phyloP scores from a whole-genome alignment of 2,888 invertebrate genomes.

The Drosophila prolongata region DNA sequence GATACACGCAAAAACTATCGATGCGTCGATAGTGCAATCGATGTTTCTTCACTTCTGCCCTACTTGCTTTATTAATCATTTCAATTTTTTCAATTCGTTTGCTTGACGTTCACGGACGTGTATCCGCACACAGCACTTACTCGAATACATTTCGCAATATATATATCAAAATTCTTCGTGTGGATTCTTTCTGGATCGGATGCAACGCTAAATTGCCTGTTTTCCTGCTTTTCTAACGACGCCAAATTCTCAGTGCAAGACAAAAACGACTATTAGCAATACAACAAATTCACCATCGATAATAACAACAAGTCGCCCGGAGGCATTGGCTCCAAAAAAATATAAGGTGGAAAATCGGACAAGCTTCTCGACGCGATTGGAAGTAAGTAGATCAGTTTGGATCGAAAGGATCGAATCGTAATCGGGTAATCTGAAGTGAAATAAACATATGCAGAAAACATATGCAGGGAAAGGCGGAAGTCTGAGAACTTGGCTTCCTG shows the following conservation, averaged over 20 bases:
- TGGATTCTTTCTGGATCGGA: conserved; percentile 57
- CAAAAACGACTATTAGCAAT: conserved; percentile 16
- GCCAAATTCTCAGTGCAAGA: conserved; percentile 73
- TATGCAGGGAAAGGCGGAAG: conserved; percentile 64
- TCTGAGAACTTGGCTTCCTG: conserved; percentile 52
- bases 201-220: conserved; percentile 65
- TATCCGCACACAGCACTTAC: conserved; percentile 59
- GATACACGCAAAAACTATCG: background rate
- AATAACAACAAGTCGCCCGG: conserved; percentile 14
- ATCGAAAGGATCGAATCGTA: background rate
- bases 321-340: conserved; percentile 20
- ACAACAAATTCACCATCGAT: conserved; percentile 6
- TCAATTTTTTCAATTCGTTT: conserved; percentile 65
- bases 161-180: conserved; percentile 67
- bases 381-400: conserved; percentile 17
- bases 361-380: conserved; percentile 17
- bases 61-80: conserved; percentile 67
- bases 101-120: conserved; percentile 69
- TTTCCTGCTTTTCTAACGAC: conserved; percentile 45
- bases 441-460: background rate
- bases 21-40: conserved; percentile 6
- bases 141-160: conserved; percentile 72
- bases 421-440: background rate
- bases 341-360: conserved; percentile 10
- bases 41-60: conserved; percentile 4